Conservation (phyloP, 2,797 vertebrate genomes). For the Poecile montanus region DNA sequence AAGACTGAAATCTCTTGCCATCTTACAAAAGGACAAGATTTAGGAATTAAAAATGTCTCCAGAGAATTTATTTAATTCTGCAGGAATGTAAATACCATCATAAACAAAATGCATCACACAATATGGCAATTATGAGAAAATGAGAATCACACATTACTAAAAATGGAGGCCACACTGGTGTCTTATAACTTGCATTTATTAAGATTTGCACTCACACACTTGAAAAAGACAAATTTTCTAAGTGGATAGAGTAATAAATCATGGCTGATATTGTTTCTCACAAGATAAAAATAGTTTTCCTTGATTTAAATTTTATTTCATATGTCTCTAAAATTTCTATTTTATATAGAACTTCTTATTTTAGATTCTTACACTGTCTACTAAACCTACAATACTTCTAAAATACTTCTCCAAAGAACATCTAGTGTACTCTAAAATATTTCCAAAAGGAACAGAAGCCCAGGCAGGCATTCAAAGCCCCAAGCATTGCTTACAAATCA, state of each 20-base stretch:
- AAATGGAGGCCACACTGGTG: neutral
- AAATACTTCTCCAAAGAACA: slow-evolving; percentile 28
- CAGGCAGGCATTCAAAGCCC: neutral
- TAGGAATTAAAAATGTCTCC: neutral
- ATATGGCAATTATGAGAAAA: neutral
- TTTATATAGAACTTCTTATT: neutral
- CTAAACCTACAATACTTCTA: neutral
- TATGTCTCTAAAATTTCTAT: neutral
- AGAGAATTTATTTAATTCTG: slow-evolving; percentile 8
- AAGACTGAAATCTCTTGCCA: neutral
- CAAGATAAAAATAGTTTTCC: neutral
- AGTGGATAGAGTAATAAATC: neutral
- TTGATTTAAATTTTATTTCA: neutral
- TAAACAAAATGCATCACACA: slow-evolving; percentile 7
- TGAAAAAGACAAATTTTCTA: neutral
- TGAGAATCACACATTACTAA: neutral
- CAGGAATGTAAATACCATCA: neutral
- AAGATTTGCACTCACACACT: neutral
- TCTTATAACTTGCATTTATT: neutral
- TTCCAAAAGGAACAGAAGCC: neutral
- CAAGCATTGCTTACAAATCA: slow-evolving; percentile 10
- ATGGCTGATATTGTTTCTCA: neutral
- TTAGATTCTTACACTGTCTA: neutral
- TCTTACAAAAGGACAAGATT: neutral
- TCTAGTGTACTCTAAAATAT: neutral